Base-by-base conservation (phyloP, 2,113 vertebrate species). In the Ceuthmochares aereus region DNA sequence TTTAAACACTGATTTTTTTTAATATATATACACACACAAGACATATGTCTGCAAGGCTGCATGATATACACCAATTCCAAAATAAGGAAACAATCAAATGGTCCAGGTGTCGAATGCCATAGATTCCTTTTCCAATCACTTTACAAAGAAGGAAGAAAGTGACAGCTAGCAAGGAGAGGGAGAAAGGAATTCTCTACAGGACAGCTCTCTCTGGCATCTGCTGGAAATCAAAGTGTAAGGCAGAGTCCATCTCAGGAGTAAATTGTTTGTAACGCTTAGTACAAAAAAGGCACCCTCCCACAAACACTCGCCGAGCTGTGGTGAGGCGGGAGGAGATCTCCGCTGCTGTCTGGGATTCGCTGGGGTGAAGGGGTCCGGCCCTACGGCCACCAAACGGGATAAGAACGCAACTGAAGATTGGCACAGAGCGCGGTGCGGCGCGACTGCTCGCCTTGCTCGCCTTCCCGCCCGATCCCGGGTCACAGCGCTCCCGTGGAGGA, bases 11-110 rank as follows among this genome's bases (percentile, higher is more conserved):
- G 98, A 98, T 96, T 95, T 84, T 87, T 97, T 97, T 98, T 98
- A 97, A 97, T 96, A 98, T 98, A 98, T 98, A 98, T 98, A 98
- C 97, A 98, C 98, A 98, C 98, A 98, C 98, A 98, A 97, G 98
- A 98, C 98, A 96, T 96, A 98, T 97, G 97, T 98, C 97, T 98
- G 98, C 98, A 98, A 98, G 98, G 98, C 97, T 98, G 97, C 97
- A 98, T 98, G 98, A 98, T 98, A 98, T 98, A 98, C 98, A 98
- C 98, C 98, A 98, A 98, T 97, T 98, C 97, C 98, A 98, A 98
- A 98, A 98, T 96, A 98, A 97, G 97, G 96, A 97, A 98, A 98
- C 98, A 98, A 98, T 98, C 98, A 98, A 97, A 97, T 97, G 98
- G 98, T 98, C 98, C 98, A 98, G 98, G 97, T 97, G 96, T 97